Conservation (phyloP, 2,113 vertebrate species). For the Pimephales promelas region DNA sequence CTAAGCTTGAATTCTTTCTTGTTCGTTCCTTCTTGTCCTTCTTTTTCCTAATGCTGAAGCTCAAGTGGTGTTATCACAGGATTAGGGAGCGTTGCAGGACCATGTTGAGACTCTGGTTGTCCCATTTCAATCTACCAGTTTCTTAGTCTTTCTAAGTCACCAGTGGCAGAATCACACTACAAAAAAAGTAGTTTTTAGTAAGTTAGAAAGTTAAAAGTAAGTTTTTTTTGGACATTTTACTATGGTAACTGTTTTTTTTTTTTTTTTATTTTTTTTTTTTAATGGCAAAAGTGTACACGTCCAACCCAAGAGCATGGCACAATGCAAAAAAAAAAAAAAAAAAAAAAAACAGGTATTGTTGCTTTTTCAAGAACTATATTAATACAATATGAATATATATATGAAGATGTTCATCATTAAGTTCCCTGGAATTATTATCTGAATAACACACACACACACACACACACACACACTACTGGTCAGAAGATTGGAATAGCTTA, state of each 20-base stretch:
- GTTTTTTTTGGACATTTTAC: not conserved
- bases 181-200: not conserved
- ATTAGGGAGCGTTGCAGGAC: slow-evolving; percentile 47
- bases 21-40: slow-evolving; percentile 11
- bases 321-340: not conserved
- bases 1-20: slow-evolving; percentile 18
- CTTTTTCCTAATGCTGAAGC: slow-evolving; percentile 44
- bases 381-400: not conserved
- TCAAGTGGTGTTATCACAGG: slow-evolving; percentile 50
- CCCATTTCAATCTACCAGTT: slow-evolving; percentile 16
- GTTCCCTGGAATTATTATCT: not conserved
- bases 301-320: not conserved
- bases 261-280: not conserved
- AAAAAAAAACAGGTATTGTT: not conserved
- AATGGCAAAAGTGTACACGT: not conserved
- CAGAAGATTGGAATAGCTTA: too few species aligned
- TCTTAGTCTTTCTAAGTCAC: not conserved
- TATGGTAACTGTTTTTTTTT: not conserved
- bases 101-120: slow-evolving; percentile 35
- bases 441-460: not conserved
- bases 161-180: not conserved
- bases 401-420: not conserved
- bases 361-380: not conserved
- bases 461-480: too few species aligned
- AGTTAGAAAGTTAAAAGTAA: too few species aligned